phyloP scores from a whole-genome alignment of 2,797 vertebrate species.

The Trachurus trachurus region DNA sequence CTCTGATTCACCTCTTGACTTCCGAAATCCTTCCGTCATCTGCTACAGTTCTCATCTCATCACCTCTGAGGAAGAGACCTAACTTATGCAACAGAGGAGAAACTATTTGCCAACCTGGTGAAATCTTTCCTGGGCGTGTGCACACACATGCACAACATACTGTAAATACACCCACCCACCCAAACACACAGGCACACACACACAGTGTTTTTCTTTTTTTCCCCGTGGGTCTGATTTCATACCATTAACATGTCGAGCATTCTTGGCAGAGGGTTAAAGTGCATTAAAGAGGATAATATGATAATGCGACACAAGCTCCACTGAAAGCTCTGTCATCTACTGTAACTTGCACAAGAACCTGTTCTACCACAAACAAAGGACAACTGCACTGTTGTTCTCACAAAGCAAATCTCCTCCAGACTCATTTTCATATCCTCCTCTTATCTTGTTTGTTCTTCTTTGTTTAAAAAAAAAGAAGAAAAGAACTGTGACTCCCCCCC shows the following conservation, averaged over 20 bases:
- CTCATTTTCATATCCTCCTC: not conserved
- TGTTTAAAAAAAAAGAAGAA: no score
- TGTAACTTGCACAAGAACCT: slow-evolving; percentile 53
- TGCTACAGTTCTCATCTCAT: slow-evolving; percentile 42
- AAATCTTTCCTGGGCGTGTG: slow-evolving; percentile 21
- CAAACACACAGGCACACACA: slow-evolving; percentile 1
- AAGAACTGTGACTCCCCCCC: not conserved
- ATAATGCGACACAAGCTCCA: slow-evolving; percentile 44
- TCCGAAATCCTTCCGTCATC: slow-evolving; percentile 13
- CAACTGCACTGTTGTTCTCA: slow-evolving; percentile 41
- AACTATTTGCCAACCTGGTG: slow-evolving; percentile 33
- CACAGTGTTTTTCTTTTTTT: not conserved
- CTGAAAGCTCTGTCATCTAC: slow-evolving; percentile 35
- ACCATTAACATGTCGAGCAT: slow-evolving; percentile 53
- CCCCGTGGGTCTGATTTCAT: slow-evolving; percentile 53
- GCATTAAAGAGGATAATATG: slow-evolving; percentile 55
- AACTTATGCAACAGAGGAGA: slow-evolving; percentile 24
- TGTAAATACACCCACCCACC: slow-evolving; percentile 27
- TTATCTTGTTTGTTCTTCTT: slow-evolving; percentile 3
- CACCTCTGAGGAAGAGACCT: slow-evolving; percentile 32
- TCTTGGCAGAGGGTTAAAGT: slow-evolving; percentile 50
- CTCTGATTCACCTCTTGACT: slow-evolving; percentile 17
- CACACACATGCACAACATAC: slow-evolving; percentile 15
- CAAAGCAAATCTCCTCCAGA: slow-evolving; percentile 26
- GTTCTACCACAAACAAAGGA: slow-evolving; percentile 53